These are phyloP conservation scores for Luperina nickerlii DNA, from an alignment of 2,888 invertebrate species.

Conservation along the genomic window DNA sequence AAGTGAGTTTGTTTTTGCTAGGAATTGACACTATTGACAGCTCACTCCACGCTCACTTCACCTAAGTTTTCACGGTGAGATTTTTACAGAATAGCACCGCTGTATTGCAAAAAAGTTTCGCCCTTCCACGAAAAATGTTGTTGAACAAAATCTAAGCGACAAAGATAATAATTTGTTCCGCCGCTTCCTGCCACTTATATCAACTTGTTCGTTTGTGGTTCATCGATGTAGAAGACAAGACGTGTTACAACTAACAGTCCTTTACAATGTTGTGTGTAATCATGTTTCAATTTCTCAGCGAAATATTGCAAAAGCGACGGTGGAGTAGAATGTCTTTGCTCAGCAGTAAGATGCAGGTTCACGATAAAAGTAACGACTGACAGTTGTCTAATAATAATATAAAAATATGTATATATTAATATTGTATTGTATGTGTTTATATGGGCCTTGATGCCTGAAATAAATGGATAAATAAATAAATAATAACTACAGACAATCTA, in stretches of 20 bases:
- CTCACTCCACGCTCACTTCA: too few species aligned
- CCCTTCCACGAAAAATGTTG: neutral
- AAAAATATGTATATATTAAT: too few species aligned
- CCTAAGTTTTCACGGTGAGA: too few species aligned
- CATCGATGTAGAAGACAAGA: conserved; percentile 13
- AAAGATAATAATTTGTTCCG: conserved; percentile 33
- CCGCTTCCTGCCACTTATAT: conserved; percentile 16
- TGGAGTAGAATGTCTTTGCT: neutral
- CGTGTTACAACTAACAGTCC: conserved; percentile 17
- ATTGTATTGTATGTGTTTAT: too few species aligned
- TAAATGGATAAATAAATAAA: too few species aligned
- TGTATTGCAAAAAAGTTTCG: too few species aligned
- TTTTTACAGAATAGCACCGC: too few species aligned
- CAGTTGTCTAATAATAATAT: neutral
- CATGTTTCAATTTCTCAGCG: conserved; percentile 39
- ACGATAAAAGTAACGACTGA: neutral
- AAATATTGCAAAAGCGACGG: conserved; percentile 10
- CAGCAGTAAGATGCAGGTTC: neutral
- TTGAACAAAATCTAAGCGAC: neutral
- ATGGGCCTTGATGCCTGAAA: too few species aligned
- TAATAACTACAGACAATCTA: neutral
- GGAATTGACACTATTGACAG: too few species aligned
- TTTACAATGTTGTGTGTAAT: conserved; percentile 15
- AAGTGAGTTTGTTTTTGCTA: too few species aligned
- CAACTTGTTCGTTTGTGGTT: conserved; percentile 36